Conservation (phyloP, 1,140 invertebrate genomes). For the Geopemphigus sp. region DNA sequence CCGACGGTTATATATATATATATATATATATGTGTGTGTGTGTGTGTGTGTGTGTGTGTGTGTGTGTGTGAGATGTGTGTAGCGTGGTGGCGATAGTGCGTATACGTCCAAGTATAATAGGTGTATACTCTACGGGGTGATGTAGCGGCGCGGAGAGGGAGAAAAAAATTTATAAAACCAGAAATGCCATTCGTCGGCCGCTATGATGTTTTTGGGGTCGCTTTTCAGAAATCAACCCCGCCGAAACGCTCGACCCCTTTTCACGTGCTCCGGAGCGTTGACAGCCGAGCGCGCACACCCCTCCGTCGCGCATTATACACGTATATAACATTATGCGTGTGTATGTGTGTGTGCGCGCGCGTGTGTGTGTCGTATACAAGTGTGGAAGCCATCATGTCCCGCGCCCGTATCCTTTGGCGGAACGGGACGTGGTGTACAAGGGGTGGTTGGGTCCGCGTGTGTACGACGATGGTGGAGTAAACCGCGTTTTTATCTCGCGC, state of each 20-base stretch:
- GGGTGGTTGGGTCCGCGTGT: neutral
- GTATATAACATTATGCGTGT: no score
- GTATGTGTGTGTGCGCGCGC: no score
- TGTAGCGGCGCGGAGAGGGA: neutral
- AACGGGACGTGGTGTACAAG: no score
- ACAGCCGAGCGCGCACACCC: slow-evolving; percentile 30
- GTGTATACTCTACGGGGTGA: neutral
- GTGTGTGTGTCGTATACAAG: neutral
- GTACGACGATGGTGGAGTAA: neutral
- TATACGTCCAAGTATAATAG: neutral
- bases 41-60: no score
- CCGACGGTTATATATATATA: no score
- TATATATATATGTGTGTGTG: no score
- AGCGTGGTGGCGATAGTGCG: neutral
- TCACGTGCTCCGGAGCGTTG: slow-evolving; percentile 36
- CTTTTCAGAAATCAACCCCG: slow-evolving; percentile 49
- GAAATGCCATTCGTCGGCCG: slow-evolving; percentile 40
- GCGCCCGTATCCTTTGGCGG: neutral
- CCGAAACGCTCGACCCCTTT: slow-evolving; percentile 37
- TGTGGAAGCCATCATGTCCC: slow-evolving; percentile 44
- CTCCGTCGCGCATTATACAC: neutral
- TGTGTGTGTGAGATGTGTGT: no score
- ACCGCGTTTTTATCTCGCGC: neutral
- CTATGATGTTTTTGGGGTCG: slow-evolving; percentile 29
- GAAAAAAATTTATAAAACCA: slow-evolving; percentile 11